A percentile compares a stretch with the other conserved stretches of the same genome.
Conservation (phyloP, 2,113 vertebrate species). For the Hemicordylus capensis region DNA sequence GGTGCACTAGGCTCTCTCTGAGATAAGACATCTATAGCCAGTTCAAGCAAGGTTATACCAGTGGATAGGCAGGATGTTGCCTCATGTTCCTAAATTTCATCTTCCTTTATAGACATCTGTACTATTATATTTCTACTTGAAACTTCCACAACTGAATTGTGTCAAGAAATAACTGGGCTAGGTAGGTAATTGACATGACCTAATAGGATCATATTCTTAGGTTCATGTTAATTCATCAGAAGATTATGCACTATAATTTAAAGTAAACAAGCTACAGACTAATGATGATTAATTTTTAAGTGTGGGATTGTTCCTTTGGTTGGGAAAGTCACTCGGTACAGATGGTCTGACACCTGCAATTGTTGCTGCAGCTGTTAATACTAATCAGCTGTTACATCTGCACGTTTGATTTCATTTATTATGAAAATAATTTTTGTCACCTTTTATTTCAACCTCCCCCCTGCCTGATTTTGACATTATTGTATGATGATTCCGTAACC, state of each 20-base stretch:
- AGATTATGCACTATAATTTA: neutral
- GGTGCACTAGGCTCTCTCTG: neutral
- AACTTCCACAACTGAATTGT: neutral
- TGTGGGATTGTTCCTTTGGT: neutral
- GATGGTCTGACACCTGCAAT: rapidly evolving
- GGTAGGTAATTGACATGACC: neutral
- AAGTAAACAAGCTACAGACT: neutral
- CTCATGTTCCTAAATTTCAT: neutral
- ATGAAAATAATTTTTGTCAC: neutral
- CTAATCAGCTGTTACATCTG: rapidly evolving
- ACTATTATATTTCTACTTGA: neutral
- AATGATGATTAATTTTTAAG: neutral
- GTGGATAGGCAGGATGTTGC: neutral
- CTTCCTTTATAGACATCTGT: neutral
- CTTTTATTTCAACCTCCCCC: neutral
- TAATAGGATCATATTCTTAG: neutral
- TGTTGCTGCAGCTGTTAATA: neutral
- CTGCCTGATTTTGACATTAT: neutral
- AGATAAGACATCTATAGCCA: too few relatives aligned
- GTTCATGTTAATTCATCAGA: neutral
- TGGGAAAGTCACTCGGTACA: neutral
- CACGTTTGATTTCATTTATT: neutral
- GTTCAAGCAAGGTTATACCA: neutral
- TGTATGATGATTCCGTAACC: neutral
- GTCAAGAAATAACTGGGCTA: neutral